phyloP scores from a whole-genome alignment of 2,797 vertebrate species.

The Buceros bicornis region DNA sequence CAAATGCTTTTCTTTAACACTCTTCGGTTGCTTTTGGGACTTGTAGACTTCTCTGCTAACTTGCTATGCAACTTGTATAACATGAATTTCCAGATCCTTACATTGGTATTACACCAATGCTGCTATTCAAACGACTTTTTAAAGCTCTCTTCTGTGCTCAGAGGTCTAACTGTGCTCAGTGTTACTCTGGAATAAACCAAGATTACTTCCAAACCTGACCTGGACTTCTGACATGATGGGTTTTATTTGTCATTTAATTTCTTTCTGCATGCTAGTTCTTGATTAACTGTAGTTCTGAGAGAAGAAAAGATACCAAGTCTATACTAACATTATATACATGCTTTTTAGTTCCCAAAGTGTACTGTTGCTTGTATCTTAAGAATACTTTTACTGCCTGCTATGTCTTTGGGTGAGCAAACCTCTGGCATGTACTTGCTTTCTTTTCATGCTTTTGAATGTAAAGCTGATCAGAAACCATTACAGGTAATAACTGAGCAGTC shows the following conservation, averaged over 20 bases:
- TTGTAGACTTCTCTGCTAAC: not conserved
- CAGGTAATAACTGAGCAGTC: not conserved
- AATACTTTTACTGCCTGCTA: not conserved
- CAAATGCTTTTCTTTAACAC: not conserved
- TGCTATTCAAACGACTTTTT: not conserved
- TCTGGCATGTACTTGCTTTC: not conserved
- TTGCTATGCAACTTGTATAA: not conserved
- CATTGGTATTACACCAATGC: not conserved
- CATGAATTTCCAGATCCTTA: not conserved
- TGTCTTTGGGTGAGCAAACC: not conserved
- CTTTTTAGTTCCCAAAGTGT: not conserved
- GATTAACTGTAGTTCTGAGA: not conserved
- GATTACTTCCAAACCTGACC: not conserved
- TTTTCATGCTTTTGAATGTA: not conserved
- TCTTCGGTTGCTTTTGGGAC: not conserved
- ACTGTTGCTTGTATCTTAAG: not conserved
- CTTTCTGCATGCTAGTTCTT: slow-evolving; percentile 7
- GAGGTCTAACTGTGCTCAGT: not conserved
- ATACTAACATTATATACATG: not conserved
- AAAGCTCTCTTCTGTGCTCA: not conserved
- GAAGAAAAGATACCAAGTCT: not conserved
- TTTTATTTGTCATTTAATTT: not conserved
- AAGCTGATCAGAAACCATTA: not conserved
- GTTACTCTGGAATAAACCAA: not conserved
- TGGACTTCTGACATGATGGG: not conserved